These are phyloP conservation scores for Entomobrya proxima DNA, from an alignment of 2,888 invertebrate genomes.

Conservation along the genomic window DNA sequence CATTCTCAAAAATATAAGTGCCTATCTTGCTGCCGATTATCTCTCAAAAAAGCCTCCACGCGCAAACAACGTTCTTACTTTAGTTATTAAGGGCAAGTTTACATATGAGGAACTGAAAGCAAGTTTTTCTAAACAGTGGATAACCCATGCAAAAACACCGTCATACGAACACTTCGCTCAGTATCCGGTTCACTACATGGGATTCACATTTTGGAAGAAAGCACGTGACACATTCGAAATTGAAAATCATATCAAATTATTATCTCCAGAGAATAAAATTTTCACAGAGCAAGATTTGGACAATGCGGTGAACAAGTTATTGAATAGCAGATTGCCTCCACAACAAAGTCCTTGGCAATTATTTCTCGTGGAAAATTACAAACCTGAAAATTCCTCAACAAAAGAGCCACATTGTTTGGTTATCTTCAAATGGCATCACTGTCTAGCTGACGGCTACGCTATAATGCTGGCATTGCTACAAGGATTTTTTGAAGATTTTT, in stretches of 20 bases:
- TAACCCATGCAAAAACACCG: not conserved
- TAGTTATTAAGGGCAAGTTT: not conserved
- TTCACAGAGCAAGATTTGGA: not conserved
- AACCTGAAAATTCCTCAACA: not conserved
- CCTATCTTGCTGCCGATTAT: not conserved
- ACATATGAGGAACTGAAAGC: not conserved
- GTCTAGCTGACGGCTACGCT: slow-evolving; percentile 26
- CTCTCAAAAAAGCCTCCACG: not conserved
- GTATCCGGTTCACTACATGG: slow-evolving; percentile 27
- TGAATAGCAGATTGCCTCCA: not conserved
- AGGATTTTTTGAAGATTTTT: not conserved
- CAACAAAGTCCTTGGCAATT: slow-evolving; percentile 34
- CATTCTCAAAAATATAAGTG: not conserved
- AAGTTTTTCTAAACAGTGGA: not conserved
- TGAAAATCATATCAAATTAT: slow-evolving; percentile 2
- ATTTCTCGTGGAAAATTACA: slow-evolving; percentile 8
- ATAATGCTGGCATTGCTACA: not conserved
- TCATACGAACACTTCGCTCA: slow-evolving; percentile 3
- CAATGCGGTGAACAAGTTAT: not conserved
- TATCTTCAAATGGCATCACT: slow-evolving; percentile 32
- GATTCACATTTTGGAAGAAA: slow-evolving; percentile 49
- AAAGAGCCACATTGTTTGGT: too few relatives aligned
- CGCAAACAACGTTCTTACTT: not conserved
- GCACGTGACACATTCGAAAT: not conserved
- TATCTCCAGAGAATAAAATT: not conserved